Base-by-base conservation (phyloP, 2,797 vertebrate species). In the Coluber constrictor region DNA sequence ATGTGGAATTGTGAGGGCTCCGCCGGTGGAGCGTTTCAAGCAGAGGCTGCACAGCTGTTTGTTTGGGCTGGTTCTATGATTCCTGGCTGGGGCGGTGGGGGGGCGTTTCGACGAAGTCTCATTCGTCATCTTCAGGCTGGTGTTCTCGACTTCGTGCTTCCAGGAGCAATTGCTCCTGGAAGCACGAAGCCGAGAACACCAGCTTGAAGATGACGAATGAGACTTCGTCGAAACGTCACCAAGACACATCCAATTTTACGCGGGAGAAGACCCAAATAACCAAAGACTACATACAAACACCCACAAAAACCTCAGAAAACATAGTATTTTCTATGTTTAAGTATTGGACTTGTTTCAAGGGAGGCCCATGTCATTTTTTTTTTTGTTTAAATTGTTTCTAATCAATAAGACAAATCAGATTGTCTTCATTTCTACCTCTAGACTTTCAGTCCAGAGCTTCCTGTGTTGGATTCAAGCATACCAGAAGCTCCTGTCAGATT, bases 401-500 rank as follows among this genome's bases (percentile, higher is more conserved):
- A 86, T 56, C 27, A 11, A 74, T 70, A 32, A 20, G 25, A 20
- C 70, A 37, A 23, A 79, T 79, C 70, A 43, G 32, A 83, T 25
- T 23, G 37, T 3, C 92, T 86, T 94, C 90, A 0, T 93, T 89
- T 94, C 93, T 95, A 55, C 94, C 94, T 96, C 94, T 95, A 98
- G 96, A 61, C 93, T 3, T 87, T 96, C 92, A 96, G 92, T 94
- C 93, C 94, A 7, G 95, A 98, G 91, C 95, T 97, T 94, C 95
- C 95, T 89, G 95, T 92, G 66, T 94, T 96, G 93, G 96, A 97
- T 90, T 93, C 87, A 91, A 96, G 27, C 51, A 90, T 95, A 94
- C 94, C 93, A 92, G 94, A 96, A 95, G 86, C 79, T 90, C 95
- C 96, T 2, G 12, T 95, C 91, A 92, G 88, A 90, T 90, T 95